Base-by-base conservation (phyloP, 2,888 invertebrate genomes). In the Coronaproctus castanopsis region DNA sequence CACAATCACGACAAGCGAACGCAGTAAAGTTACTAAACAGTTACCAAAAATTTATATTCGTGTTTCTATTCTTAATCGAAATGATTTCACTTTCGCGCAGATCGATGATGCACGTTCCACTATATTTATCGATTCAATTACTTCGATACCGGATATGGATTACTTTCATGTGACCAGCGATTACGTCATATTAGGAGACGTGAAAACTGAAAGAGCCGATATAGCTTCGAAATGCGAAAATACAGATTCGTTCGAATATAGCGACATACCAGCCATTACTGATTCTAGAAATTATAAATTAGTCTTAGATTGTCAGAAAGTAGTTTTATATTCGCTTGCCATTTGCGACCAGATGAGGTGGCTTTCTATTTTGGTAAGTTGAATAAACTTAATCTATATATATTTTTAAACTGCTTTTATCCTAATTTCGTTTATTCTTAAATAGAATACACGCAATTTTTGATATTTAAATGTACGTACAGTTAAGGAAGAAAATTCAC, bases 281-380 rank as follows among this genome's bases (percentile, higher is more conserved):
- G 64, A 64, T 55, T 68, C 69, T 24, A 69, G 67, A 54, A 71
- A 71, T 60, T 69, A 71, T 57, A 68, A 71, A 54, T 70, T 80
- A 61, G 69, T 79, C 59, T 66, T 80, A 48, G 70, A 78, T 22
- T 70, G 72, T 57, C 88, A 89, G 70, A 69, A 83, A 58, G 74
- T 79, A 3, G 73, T 77, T 2, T 70, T 97, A 36, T 85, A 88
- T 70, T 83, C 85, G 59, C 71, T 98, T 58, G 81, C 85, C 20
- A 85, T 87, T 66, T 91, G 92, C 71, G 80, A 93, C 3, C 79
- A 87, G 66, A 85, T 90, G 82, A 87, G 88, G 69, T 97, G 96
- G 87, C 82, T 97, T 72, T 76, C 90, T 0, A 84, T 98, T 67
- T 71, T 95, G 69, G 88, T 90, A 67, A 77, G 78, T 70, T n/a